Percentiles rank a stretch among this genome's conserved stretches.
Conservation (phyloP, 2,888 invertebrate genomes). For the Ornithoptera priamus region DNA sequence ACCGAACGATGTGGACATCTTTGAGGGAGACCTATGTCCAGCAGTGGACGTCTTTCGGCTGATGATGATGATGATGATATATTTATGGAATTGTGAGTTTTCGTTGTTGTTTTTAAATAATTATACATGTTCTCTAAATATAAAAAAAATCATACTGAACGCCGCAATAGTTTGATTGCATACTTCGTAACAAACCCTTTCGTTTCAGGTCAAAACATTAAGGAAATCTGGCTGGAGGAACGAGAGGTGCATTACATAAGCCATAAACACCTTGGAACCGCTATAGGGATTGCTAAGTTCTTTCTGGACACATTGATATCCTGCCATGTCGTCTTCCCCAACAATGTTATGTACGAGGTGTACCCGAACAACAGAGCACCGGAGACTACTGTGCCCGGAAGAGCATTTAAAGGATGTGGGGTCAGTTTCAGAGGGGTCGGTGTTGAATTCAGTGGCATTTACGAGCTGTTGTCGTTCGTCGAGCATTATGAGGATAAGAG, state of each 20-base stretch:
- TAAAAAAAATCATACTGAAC: too few relatives aligned
- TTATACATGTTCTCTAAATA: too few relatives aligned
- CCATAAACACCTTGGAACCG: constrained; percentile 39
- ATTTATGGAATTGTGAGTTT: too few relatives aligned
- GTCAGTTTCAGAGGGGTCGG: constrained; percentile 43
- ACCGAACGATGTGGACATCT: too few relatives aligned
- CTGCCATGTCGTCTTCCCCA: constrained; percentile 49
- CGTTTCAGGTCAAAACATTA: constrained; percentile 42
- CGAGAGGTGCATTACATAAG: constrained; percentile 39
- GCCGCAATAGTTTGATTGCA: too few relatives aligned
- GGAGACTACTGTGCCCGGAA: constrained; percentile 31
- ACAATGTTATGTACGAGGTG: constrained; percentile 44
- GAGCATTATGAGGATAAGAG: constrained; percentile 36
- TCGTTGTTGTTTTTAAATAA: too few relatives aligned
- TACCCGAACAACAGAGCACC: constrained; percentile 43
- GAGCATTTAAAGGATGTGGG: constrained; percentile 44
- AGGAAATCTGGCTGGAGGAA: constrained; percentile 41
- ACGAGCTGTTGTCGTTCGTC: constrained; percentile 48
- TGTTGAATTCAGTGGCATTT: constrained; percentile 45
- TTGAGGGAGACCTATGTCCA: too few relatives aligned
- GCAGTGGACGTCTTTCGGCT: too few relatives aligned
- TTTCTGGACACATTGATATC: constrained; percentile 43
- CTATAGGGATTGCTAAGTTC: constrained; percentile 43
- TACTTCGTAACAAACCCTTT: background rate
- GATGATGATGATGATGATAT: too few relatives aligned